Evolutionary conservation across 2,797 vertebrate genomes (phyloP).

Genomic region (Spatula versicolor): DNA sequence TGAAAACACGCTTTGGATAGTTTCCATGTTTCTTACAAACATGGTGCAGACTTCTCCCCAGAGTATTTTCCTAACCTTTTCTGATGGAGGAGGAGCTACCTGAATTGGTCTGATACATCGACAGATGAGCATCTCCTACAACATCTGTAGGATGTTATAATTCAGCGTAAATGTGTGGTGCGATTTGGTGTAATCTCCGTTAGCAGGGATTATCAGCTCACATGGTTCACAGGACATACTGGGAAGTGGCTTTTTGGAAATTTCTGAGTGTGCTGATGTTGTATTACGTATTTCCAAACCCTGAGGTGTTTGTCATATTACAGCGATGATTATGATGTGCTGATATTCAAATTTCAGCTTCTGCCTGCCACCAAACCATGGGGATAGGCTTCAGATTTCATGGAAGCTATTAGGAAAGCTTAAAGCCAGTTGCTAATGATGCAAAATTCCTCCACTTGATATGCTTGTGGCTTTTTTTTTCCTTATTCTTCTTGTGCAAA

Average conservation of each 20-base stretch:
- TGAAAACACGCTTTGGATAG: not conserved
- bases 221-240: not conserved
- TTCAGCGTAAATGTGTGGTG: not conserved
- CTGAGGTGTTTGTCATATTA: not conserved
- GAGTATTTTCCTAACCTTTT: not conserved
- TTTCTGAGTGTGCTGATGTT: not conserved
- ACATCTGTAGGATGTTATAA: not conserved
- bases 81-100: not conserved
- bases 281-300: not conserved
- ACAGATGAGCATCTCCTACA: not conserved
- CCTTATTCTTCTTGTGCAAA: not conserved
- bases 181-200: not conserved
- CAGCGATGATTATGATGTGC: accelerated
- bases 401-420: not conserved
- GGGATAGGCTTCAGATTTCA: not conserved
- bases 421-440: not conserved
- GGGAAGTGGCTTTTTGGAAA: not conserved
- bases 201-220: not conserved
- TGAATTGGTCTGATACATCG: not conserved
- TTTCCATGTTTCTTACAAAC: not conserved
- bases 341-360: not conserved
- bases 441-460: not conserved
- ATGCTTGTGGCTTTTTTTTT: not conserved
- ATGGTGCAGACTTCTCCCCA: not conserved
- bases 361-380: not conserved